These are phyloP conservation scores for Stomatorhinus walkeri DNA, from an alignment of 2,797 vertebrate species.

Conservation along the genomic window DNA sequence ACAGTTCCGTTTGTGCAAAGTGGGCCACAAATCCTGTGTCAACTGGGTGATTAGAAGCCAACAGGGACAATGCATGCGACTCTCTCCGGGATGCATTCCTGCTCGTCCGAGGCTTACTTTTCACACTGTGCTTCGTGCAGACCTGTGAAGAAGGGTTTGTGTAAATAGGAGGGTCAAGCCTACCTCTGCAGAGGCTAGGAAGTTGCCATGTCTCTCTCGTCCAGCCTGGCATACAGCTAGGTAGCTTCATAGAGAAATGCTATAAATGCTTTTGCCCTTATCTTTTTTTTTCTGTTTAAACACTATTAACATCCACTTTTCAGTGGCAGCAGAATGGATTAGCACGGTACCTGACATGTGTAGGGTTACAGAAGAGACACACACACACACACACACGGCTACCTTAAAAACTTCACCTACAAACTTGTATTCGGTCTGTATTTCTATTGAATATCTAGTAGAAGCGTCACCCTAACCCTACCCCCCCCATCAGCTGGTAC, in stretches of 20 bases:
- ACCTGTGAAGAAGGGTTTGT: neutral
- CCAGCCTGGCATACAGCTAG: neutral
- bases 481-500: constrained; percentile 76
- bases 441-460: neutral
- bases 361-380: neutral
- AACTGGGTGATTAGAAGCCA: neutral
- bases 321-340: neutral
- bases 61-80: neutral
- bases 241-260: neutral
- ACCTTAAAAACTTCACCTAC: neutral
- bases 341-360: neutral
- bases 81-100: neutral
- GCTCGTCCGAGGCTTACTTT: neutral
- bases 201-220: neutral
- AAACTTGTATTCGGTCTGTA: neutral
- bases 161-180: neutral
- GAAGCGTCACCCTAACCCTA: neutral
- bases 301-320: neutral
- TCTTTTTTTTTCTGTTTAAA: neutral
- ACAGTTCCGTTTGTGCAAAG: neutral
- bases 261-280: neutral
- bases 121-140: neutral
- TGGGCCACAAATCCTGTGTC: neutral
- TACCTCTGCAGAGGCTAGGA: neutral
- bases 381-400: neutral